Conservation (phyloP, 2,797 vertebrate genomes). For the Eulemur mongoz region DNA sequence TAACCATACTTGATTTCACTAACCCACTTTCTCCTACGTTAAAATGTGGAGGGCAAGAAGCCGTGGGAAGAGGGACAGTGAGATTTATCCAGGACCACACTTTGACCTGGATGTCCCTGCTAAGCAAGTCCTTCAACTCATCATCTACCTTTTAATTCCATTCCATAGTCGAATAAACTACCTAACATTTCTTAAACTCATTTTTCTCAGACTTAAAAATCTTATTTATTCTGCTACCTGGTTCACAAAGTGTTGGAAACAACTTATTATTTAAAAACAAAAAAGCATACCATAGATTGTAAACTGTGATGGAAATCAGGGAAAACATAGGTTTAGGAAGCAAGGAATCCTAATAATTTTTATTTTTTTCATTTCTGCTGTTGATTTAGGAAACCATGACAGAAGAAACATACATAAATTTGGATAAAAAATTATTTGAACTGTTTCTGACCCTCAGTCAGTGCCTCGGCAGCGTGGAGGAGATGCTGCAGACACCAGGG, state of each 20-base stretch:
- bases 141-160: neutral
- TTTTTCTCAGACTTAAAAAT: neutral
- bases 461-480: constrained; percentile 86
- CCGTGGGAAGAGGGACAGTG: neutral
- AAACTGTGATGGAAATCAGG: neutral
- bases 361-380: neutral
- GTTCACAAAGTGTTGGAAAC: neutral
- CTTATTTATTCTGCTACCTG: neutral
- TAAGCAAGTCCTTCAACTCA: neutral
- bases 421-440: constrained; percentile 90
- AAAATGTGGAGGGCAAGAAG: neutral
- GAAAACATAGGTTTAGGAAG: neutral
- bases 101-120: neutral
- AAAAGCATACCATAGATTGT: neutral
- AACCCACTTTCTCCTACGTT: neutral
- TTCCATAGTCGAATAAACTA: neutral
- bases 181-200: neutral
- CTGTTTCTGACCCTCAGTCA: constrained; percentile 86
- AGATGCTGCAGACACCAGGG: constrained; percentile 83
- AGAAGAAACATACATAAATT: constrained; percentile 71
- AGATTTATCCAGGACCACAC: neutral
- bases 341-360: neutral
- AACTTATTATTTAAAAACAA: neutral
- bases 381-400: constrained; percentile 82
- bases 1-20: neutral